A percentile compares a stretch with the other conserved stretches of the same genome.
Conservation (phyloP, 2,888 invertebrate species). For the Alentia gelatinosa region DNA sequence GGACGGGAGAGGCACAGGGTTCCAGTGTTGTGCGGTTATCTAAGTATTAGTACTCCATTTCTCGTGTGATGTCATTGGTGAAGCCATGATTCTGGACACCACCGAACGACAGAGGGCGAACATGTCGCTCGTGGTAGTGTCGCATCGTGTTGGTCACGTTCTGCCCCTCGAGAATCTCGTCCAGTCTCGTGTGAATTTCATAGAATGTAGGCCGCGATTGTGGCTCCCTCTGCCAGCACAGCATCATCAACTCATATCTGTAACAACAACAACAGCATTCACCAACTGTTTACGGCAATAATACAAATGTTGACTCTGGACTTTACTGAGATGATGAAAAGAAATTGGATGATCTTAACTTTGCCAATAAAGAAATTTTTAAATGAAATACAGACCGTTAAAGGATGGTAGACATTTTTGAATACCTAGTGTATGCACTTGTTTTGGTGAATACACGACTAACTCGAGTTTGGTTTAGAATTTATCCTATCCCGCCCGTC, state of each 20-base stretch:
- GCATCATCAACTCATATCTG: constrained; percentile 71
- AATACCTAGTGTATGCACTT: too few species aligned
- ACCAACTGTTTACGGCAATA: not conserved
- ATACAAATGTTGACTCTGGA: not conserved
- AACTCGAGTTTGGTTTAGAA: too few species aligned
- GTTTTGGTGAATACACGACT: too few species aligned
- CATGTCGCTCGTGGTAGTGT: not conserved
- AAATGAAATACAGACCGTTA: too few species aligned
- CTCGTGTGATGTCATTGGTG: not conserved
- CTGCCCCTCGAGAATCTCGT: constrained; percentile 51
- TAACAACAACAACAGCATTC: not conserved
- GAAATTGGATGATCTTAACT: too few species aligned
- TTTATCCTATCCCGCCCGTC: too few species aligned
- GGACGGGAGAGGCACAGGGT: too few species aligned
- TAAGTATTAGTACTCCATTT: constrained; percentile 17
- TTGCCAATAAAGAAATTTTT: too few species aligned
- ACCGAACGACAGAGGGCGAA: constrained; percentile 51
- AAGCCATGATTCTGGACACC: not conserved
- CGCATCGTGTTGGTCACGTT: constrained; percentile 37
- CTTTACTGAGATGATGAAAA: too few species aligned
- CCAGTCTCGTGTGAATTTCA: constrained; percentile 70
- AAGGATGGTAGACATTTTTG: too few species aligned
- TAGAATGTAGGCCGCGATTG: constrained; percentile 72
- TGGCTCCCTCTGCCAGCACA: constrained; percentile 77
- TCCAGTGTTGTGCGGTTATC: too few species aligned